A percentile compares a stretch with the other conserved stretches of the same genome.
Conservation (phyloP, 2,888 invertebrate genomes). For the Platycheirus albimanus region DNA sequence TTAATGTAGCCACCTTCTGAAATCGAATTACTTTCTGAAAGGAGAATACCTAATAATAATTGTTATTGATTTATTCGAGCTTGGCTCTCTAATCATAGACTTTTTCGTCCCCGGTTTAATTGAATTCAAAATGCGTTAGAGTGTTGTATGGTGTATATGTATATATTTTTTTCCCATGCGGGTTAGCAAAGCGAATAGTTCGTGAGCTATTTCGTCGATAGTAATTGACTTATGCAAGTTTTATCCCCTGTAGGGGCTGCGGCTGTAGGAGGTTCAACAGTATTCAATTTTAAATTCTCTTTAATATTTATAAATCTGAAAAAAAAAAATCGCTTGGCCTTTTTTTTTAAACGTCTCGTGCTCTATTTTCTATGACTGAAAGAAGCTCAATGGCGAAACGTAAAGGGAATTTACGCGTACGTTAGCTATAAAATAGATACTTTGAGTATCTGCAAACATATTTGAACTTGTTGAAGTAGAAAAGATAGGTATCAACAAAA, state of each 20-base stretch:
- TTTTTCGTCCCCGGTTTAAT: constrained; percentile 42
- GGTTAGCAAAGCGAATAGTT: neutral
- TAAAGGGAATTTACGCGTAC: neutral
- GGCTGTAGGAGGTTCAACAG: constrained; percentile 28
- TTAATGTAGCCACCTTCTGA: constrained; percentile 37
- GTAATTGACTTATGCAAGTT: constrained; percentile 58
- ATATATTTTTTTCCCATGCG: constrained; percentile 55
- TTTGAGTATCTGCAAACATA: neutral
- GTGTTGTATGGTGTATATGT: neutral
- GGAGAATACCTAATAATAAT: no score
- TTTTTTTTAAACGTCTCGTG: constrained; percentile 5
- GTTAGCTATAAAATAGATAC: no score
- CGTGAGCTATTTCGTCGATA: constrained; percentile 11
- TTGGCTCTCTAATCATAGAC: constrained; percentile 12
- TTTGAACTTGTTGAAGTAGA: constrained; percentile 13
- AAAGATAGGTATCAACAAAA: neutral
- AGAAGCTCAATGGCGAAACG: constrained; percentile 28
- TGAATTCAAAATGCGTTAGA: constrained; percentile 38
- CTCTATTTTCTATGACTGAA: neutral
- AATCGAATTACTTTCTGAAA: constrained; percentile 54
- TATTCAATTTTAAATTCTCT: constrained; percentile 29
- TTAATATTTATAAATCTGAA: neutral
- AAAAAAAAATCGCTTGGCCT: neutral
- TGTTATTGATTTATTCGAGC: constrained; percentile 57
- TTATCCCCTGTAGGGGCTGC: constrained; percentile 13